phyloP scores from a whole-genome alignment of 92 coral and sea anemone genomes.

The Phenganax stokvisi region DNA sequence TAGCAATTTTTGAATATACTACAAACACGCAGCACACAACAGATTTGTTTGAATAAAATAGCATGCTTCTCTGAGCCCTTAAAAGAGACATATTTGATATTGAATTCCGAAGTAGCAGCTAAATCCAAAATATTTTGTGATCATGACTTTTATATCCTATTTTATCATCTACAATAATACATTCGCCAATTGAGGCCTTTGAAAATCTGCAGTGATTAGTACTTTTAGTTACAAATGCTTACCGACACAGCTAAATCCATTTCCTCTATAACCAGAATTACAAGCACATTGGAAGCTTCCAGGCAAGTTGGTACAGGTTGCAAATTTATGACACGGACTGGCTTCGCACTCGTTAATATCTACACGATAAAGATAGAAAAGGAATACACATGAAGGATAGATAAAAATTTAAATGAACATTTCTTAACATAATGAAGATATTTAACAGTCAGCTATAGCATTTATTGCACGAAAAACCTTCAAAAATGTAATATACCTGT shows the following conservation, averaged over 20 bases:
- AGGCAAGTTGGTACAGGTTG: conserved; percentile 31
- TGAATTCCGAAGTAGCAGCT: too few species aligned
- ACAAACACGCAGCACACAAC: too few species aligned
- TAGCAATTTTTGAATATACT: too few species aligned
- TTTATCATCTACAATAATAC: too few species aligned
- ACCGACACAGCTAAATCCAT: conserved; percentile 41
- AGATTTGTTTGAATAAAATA: too few species aligned
- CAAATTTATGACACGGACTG: conserved; percentile 34
- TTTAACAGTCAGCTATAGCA: too few species aligned
- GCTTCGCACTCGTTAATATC: conserved; percentile 44
- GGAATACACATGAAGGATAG: background rate
- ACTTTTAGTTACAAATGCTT: background rate
- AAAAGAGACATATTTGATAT: too few species aligned
- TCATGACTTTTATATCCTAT: too few species aligned
- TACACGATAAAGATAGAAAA: background rate
- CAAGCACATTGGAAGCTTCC: conserved; percentile 42
- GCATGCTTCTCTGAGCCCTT: too few species aligned
- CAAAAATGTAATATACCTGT: conserved; percentile 25
- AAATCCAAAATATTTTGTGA: too few species aligned
- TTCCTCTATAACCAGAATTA: conserved; percentile 26
- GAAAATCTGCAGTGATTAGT: background rate
- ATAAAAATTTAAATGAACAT: background rate
- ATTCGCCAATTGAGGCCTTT: too few species aligned
- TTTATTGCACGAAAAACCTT: too few species aligned
- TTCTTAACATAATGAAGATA: conserved; percentile 5